Evolutionary conservation across 2,113 vertebrate genomes (phyloP).

Genomic region (Tringa solitaria): DNA sequence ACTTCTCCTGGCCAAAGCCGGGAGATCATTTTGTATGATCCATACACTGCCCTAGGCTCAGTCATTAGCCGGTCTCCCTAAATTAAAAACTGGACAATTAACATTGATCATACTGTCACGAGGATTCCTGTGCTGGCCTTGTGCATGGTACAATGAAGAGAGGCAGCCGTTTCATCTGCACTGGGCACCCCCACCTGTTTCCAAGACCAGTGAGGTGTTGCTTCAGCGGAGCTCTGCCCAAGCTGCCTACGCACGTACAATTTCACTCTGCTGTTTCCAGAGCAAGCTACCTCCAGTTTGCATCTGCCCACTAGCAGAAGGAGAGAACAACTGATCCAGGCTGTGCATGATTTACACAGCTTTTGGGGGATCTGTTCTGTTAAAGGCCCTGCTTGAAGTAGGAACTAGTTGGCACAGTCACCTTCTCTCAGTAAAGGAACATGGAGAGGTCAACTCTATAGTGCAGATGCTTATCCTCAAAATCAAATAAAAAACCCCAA

Average conservation of each 20-base stretch:
- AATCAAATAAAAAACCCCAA: not conserved
- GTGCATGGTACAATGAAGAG: not conserved
- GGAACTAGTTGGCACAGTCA: not conserved
- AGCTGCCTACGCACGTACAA: not conserved
- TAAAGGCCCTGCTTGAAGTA: not conserved
- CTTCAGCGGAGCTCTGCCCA: not conserved
- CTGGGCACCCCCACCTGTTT: not conserved
- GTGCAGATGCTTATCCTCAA: not conserved
- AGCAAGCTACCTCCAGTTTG: fast-evolving
- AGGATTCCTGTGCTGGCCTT: not conserved
- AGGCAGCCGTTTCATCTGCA: not conserved
- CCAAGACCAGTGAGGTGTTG: not conserved
- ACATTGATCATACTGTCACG: not conserved
- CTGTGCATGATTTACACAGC: not conserved
- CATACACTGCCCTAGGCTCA: not conserved
- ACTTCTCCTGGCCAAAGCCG: not conserved
- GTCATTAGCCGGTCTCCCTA: not conserved
- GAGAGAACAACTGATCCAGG: not conserved
- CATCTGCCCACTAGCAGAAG: not conserved
- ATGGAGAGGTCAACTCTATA: not conserved
- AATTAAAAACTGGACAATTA: not conserved
- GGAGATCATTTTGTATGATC: not conserved
- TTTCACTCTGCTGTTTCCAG: not conserved
- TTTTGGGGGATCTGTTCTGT: not conserved
- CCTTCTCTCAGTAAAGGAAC: not conserved